phyloP scores from a whole-genome alignment of 2,888 invertebrate species.

The Leptura quadrifasciata region DNA sequence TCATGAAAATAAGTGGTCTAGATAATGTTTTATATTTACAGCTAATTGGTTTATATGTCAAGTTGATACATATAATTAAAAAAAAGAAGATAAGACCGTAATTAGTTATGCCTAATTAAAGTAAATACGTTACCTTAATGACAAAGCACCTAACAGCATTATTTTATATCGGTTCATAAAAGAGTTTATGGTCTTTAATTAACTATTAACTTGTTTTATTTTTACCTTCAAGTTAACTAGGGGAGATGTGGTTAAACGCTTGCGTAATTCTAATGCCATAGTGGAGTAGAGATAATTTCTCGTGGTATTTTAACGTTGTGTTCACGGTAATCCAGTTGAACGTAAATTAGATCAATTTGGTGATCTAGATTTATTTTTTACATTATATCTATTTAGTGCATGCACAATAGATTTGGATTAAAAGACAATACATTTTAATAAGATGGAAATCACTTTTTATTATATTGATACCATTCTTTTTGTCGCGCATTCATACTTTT shows the following conservation, averaged over 20 bases:
- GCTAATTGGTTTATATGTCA: not conserved
- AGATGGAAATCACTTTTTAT: no score
- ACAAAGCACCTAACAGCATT: slow-evolving; percentile 22
- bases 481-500: no score
- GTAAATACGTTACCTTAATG: slow-evolving; percentile 17
- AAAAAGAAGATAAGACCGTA: slow-evolving; percentile 17
- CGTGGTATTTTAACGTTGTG: no score
- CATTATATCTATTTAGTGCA: no score
- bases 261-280: no score
- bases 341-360: no score
- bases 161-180: slow-evolving; percentile 28
- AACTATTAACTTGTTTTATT: slow-evolving; percentile 22
- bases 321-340: no score
- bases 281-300: no score
- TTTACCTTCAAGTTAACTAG: slow-evolving; percentile 15
- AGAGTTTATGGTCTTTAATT: slow-evolving; percentile 20
- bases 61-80: not conserved
- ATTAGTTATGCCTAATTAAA: slow-evolving; percentile 29
- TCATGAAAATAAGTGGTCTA: not conserved
- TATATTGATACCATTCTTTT: no score
- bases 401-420: no score
- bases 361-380: no score
- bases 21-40: not conserved
- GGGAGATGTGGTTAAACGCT: not conserved
- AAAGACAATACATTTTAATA: no score